Conservation (phyloP, 1,140 invertebrate genomes). For the Ectropis grisescens region DNA sequence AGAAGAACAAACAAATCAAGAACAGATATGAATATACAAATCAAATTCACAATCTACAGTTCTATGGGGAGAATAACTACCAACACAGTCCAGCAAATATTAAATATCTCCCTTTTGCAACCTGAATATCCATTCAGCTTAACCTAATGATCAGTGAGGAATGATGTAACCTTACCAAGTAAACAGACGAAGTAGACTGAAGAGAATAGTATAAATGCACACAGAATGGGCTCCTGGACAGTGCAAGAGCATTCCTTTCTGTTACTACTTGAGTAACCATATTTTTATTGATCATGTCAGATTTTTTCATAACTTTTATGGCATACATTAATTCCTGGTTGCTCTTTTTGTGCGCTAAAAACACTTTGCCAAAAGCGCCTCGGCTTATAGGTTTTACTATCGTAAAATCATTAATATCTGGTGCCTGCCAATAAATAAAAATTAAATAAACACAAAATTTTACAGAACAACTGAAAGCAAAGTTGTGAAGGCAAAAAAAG, state of each 20-base stretch:
- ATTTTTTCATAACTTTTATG: slow-evolving; percentile 97
- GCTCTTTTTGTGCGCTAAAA: slow-evolving; percentile 89
- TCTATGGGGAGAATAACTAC: no score
- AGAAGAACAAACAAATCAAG: no score
- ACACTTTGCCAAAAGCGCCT: slow-evolving; percentile 96
- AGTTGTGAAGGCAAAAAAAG: background rate
- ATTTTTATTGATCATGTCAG: slow-evolving; percentile 96
- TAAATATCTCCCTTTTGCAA: no score
- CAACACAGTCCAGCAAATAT: no score
- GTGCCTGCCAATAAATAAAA: slow-evolving; percentile 65
- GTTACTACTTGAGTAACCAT: slow-evolving; percentile 92
- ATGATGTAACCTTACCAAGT: slow-evolving; percentile 85
- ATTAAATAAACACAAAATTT: slow-evolving; percentile 5
- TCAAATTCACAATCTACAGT: no score
- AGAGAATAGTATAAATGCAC: slow-evolving; percentile 95
- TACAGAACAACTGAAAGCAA: no score
- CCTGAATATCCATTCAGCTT: no score
- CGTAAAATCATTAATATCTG: slow-evolving; percentile 91
- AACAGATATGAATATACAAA: no score
- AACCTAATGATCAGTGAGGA: no score
- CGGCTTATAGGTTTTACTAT: slow-evolving; percentile 95
- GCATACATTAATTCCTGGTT: slow-evolving; percentile 88
- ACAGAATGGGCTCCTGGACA: slow-evolving; percentile 92
- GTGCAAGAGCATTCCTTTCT: slow-evolving; percentile 91
- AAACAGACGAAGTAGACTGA: slow-evolving; percentile 88